These are phyloP conservation scores for Sarcophaga bullata DNA, from an alignment of 1,140 invertebrate genomes.

Conservation along the genomic window DNA sequence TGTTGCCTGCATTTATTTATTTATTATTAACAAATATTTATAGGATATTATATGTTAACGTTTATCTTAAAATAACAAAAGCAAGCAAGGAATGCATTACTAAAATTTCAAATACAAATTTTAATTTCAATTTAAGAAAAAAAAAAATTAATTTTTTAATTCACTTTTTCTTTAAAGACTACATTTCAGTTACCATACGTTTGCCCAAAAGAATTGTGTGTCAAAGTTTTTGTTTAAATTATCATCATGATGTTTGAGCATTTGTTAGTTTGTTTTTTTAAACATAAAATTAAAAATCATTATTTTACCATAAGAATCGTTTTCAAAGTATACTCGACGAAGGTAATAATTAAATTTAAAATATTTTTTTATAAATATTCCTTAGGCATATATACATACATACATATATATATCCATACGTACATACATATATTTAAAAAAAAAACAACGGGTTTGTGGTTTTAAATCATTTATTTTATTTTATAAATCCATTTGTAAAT, in stretches of 20 bases:
- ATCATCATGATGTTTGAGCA: conserved; percentile 1
- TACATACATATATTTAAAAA: not conserved
- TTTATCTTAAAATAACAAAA: not conserved
- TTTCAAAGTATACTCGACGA: not conserved
- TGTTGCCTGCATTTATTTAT: not conserved
- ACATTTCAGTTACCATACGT: conserved; percentile 61
- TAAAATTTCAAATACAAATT: conserved; percentile 1
- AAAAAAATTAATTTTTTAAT: not conserved
- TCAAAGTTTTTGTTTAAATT: conserved; percentile 60
- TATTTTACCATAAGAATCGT: not conserved
- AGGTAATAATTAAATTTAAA: not conserved
- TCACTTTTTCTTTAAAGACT: conserved; percentile 49
- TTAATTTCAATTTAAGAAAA: conserved; percentile 4
- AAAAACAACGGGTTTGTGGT: not conserved
- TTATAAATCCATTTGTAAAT: conserved; percentile 21
- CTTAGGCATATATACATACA: not conserved
- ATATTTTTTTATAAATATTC: not conserved
- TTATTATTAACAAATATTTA: not conserved
- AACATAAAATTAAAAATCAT: not conserved
- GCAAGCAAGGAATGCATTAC: conserved; percentile 23
- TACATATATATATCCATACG: not conserved
- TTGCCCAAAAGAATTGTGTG: conserved; percentile 63
- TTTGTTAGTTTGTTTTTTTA: not conserved
- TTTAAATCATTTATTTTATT: not conserved
- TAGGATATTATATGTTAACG: not conserved